Evolutionary conservation across 2,113 vertebrate genomes (phyloP).

Genomic region (Telmatochromis brichardi): DNA sequence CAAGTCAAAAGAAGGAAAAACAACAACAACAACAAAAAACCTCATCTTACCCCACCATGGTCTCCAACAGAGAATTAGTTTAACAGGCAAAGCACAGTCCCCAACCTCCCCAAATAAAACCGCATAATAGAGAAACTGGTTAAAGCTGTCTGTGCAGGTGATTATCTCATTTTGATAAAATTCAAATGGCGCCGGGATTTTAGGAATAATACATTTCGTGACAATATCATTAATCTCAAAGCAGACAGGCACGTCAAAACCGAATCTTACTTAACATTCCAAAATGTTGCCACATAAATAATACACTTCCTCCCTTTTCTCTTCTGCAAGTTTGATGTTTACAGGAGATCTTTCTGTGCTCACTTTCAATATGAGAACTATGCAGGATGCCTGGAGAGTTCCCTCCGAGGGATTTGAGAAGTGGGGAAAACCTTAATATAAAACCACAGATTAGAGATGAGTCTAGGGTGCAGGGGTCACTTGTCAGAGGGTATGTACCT

Average conservation of each 20-base stretch:
- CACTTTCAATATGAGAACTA: slow-evolving; percentile 4
- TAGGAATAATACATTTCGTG: not conserved
- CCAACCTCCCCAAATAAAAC: not conserved
- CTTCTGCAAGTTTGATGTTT: not conserved
- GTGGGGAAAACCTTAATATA: not conserved
- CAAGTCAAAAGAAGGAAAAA: not conserved
- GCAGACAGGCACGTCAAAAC: not conserved
- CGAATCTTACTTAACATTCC: not conserved
- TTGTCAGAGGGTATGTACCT: slow-evolving; percentile 55
- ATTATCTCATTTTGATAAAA: not conserved
- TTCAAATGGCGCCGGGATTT: not conserved
- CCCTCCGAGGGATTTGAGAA: not conserved
- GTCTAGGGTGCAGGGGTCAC: slow-evolving; percentile 3
- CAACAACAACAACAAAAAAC: not conserved
- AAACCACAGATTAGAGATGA: slow-evolving; percentile 5
- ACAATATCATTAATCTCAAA: not conserved
- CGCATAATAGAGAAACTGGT: not conserved
- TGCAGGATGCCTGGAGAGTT: not conserved
- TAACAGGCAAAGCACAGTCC: not conserved
- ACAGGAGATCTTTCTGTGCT: not conserved
- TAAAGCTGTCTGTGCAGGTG: not conserved
- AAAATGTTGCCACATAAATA: not conserved
- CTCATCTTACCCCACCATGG: not conserved
- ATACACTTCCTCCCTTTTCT: not conserved
- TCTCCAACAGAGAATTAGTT: not conserved